These are phyloP conservation scores for Trogon melanurus DNA, from an alignment of 2,113 vertebrate genomes.

Conservation along the genomic window DNA sequence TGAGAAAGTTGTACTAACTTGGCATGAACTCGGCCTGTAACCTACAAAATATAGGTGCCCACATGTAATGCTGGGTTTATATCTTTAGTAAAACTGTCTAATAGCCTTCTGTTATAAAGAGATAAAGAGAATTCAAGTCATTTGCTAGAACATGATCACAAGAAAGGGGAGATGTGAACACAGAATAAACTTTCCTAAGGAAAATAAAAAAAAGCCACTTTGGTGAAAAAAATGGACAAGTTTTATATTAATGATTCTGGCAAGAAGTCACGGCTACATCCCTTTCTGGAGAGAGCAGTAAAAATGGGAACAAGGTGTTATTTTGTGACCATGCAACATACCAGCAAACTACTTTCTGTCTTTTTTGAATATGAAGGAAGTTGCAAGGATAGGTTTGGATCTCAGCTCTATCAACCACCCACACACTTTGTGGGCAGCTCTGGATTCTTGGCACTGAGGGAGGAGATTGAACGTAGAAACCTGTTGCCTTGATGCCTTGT, in stretches of 20 bases:
- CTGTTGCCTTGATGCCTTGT: neutral
- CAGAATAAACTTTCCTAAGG: neutral
- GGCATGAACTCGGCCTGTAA: neutral
- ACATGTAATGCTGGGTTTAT: neutral
- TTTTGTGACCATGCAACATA: neutral
- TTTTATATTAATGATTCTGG: neutral
- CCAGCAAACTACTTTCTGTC: neutral
- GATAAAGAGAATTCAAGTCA: neutral
- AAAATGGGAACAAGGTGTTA: neutral
- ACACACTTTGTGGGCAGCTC: fast-evolving
- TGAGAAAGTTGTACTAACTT: neutral
- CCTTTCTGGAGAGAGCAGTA: neutral
- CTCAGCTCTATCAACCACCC: neutral
- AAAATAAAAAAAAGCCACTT: neutral
- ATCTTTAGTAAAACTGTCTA: neutral
- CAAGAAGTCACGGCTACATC: neutral
- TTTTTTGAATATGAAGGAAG: neutral
- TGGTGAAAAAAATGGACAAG: neutral
- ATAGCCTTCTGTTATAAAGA: neutral
- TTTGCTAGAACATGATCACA: fast-evolving
- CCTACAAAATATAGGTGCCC: neutral
- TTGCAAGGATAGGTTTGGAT: neutral
- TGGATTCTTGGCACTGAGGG: fast-evolving
- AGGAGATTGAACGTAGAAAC: neutral
- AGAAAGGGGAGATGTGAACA: neutral